phyloP scores from a whole-genome alignment of 1,140 invertebrate species.

The Apis cerana region DNA sequence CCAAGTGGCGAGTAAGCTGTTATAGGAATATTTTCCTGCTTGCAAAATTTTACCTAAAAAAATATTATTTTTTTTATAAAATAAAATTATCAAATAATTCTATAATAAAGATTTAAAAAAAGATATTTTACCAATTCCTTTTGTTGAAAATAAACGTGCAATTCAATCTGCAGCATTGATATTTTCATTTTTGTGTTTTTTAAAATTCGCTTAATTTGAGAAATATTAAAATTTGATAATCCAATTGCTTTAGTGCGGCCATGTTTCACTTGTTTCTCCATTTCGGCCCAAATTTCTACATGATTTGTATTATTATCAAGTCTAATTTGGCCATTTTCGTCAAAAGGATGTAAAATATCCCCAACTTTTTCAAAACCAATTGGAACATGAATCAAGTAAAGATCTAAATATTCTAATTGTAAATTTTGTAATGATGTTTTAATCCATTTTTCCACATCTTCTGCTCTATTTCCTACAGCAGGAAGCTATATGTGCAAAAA shows the following conservation, averaged over 20 bases:
- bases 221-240: slow-evolving; percentile 89
- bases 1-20: slow-evolving; percentile 85
- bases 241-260: slow-evolving; percentile 87
- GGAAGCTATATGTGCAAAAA: slow-evolving; percentile 73
- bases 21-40: slow-evolving; percentile 81
- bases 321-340: slow-evolving; percentile 84
- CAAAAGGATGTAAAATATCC: slow-evolving; percentile 78
- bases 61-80: slow-evolving; percentile 40
- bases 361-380: slow-evolving; percentile 84
- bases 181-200: slow-evolving; percentile 82
- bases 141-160: slow-evolving; percentile 86
- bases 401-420: slow-evolving; percentile 85
- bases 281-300: slow-evolving; percentile 87
- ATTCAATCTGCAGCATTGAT: slow-evolving; percentile 88
- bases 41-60: slow-evolving; percentile 82
- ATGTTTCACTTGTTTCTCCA: slow-evolving; percentile 85
- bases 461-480: slow-evolving; percentile 78
- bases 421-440: slow-evolving; percentile 83
- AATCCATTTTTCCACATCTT: slow-evolving; percentile 83
- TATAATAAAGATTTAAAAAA: not conserved
- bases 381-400: slow-evolving; percentile 87
- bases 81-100: slow-evolving; percentile 12
- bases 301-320: slow-evolving; percentile 86
- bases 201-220: slow-evolving; percentile 86
- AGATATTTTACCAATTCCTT: slow-evolving; percentile 76